Evolutionary conservation across 2,113 vertebrate genomes (phyloP), one percentile per base, ranked within the genome.

Genomic region (Rousettus leschenaultii): DNA sequence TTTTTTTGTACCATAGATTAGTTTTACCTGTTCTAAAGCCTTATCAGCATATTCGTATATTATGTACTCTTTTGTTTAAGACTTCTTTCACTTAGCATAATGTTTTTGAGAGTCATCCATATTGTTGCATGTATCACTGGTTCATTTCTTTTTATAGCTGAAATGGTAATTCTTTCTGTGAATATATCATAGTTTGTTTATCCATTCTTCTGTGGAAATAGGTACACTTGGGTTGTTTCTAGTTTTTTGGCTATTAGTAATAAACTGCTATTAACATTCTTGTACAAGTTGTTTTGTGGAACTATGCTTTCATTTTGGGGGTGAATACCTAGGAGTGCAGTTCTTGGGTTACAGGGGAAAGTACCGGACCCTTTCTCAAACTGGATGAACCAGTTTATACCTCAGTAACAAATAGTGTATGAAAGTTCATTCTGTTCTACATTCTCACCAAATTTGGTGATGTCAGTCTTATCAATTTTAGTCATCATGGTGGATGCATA

Each of bases 91-190:
- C 22, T 35, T 95, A 86, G 48, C 28, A n/a, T 87, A 48, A 78
- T 59, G 80, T 73, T 92, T 92, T 89, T 80, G 28, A 82, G 40
- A 86, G 82, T 80, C 80, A 80, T 89, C 30, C n/a, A 22, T 59
- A 38, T 57, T 38, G 2, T 88, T 85, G 55, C 48, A 79, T 59
- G 35, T 70, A 38, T 63, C 61, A 78, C 19, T 40, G 28, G 38
- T 61, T 71, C 53, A 53, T 94, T 90, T 19, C 35, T 90, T 91
- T 83, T 84, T 71, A 53, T 35, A 79, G 28, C 61, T 92, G 33
- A 90, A 90, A 30, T 74, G 89, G 63, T 45, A 91, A 57, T 77
- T 21, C 53, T 90, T 93, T 94, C 33, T 35, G 19, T 97, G 77
- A 84, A 43, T 79, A 1, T 28, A 16, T 92, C 33, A 74, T 7